These are phyloP conservation scores for Encarsia formosa DNA, from an alignment of 2,888 invertebrate species.

Conservation along the genomic window DNA sequence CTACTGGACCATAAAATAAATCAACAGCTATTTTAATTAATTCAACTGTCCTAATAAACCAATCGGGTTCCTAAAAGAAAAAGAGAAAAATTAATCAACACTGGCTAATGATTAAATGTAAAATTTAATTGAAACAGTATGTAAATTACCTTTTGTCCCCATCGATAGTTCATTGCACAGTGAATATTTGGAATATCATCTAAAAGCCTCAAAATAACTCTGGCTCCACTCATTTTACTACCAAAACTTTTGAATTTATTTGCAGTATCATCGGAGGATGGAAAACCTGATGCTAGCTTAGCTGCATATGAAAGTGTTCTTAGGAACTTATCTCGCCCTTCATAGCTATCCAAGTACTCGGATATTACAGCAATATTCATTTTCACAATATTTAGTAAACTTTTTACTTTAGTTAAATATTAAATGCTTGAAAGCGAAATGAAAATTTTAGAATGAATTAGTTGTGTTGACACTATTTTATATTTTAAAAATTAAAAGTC, in stretches of 20 bases:
- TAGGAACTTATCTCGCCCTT: conserved; percentile 80
- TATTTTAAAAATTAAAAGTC: neutral
- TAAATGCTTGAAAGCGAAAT: no score
- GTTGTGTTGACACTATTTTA: neutral
- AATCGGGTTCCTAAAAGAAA: conserved; percentile 57
- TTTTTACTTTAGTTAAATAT: neutral
- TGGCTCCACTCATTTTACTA: conserved; percentile 68
- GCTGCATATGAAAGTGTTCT: conserved; percentile 74
- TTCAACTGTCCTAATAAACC: conserved; percentile 62
- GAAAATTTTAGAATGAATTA: neutral
- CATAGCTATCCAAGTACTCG: conserved; percentile 72
- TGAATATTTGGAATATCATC: conserved; percentile 82
- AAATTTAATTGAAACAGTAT: no score
- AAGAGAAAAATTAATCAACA: conserved; percentile 13
- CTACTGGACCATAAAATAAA: conserved; percentile 75
- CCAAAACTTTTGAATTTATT: conserved; percentile 61
- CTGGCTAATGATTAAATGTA: no score
- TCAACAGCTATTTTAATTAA: conserved; percentile 72
- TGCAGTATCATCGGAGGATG: conserved; percentile 57
- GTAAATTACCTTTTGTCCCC: conserved; percentile 58
- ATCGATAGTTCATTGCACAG: conserved; percentile 68
- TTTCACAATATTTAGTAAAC: conserved; percentile 7
- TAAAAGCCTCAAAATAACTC: conserved; percentile 74
- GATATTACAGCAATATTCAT: conserved; percentile 36
- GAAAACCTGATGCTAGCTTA: conserved; percentile 66